A percentile compares a stretch with the other conserved stretches of the same genome.
Conservation (phyloP, 2,797 vertebrate genomes). For the Sparus aurata region DNA sequence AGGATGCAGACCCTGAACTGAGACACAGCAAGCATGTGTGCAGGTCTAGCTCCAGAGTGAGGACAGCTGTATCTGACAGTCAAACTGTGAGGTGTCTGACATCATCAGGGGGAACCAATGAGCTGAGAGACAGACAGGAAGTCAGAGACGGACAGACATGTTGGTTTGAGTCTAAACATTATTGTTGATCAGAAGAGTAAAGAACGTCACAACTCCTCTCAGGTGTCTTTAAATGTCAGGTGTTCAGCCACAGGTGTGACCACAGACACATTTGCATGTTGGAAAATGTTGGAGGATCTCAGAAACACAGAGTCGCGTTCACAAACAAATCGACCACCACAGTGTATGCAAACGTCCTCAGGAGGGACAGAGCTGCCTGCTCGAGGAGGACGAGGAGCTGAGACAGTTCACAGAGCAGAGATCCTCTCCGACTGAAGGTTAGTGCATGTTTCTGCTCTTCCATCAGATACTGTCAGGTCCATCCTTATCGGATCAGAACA, state of each 20-base stretch:
- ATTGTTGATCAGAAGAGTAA: no score
- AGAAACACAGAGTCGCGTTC: background rate
- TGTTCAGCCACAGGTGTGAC: background rate
- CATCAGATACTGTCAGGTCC: background rate
- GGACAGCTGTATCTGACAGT: no score
- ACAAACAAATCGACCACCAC: constrained; percentile 1
- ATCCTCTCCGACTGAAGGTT: constrained; percentile 32
- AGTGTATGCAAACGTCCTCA: constrained; percentile 32
- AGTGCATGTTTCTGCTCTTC: constrained; percentile 17
- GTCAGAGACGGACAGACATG: no score
- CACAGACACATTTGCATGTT: constrained; percentile 11
- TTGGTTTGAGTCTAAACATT: no score
- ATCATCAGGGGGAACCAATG: no score
- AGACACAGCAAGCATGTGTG: no score
- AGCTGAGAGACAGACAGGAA: no score
- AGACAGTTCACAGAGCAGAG: constrained; percentile 2
- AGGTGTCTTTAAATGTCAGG: background rate
- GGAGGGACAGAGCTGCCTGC: background rate
- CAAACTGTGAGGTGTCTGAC: no score
- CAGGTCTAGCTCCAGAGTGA: no score
- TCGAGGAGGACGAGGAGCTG: background rate
- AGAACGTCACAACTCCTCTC: background rate
- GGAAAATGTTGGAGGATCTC: background rate
- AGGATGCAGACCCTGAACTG: no score
- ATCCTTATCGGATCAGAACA: no score